These are phyloP conservation scores for Heptranchias perlo DNA, from an alignment of 2,113 vertebrate species.

Conservation along the genomic window DNA sequence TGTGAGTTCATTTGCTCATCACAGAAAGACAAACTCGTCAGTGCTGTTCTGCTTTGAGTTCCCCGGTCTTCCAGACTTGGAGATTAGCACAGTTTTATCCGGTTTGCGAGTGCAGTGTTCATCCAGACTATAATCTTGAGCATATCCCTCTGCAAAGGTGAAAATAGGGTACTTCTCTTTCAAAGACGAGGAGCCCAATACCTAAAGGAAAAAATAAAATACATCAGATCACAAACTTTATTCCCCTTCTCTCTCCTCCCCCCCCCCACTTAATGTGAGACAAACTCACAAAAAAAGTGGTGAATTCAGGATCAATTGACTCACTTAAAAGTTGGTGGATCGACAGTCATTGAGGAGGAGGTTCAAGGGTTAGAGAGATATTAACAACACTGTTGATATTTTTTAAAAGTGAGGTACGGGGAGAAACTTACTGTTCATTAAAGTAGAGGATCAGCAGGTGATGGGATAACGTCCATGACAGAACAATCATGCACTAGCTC, in stretches of 20 bases:
- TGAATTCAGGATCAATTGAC: neutral
- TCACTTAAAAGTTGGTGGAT: neutral
- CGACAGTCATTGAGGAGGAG: neutral
- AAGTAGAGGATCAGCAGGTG: neutral
- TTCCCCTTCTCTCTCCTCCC: neutral
- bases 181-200: slow-evolving; percentile 59
- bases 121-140: slow-evolving; percentile 73
- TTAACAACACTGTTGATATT: neutral
- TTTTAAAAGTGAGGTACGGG: neutral
- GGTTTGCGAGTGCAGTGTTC: slow-evolving; percentile 54
- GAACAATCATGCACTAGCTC: neutral
- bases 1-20: neutral
- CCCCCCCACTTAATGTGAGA: neutral
- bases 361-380: neutral
- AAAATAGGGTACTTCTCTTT: slow-evolving; percentile 83
- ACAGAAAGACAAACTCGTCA: slow-evolving; percentile 80
- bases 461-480: neutral
- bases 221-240: neutral
- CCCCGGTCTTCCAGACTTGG: slow-evolving; percentile 50
- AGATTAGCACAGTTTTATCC: slow-evolving; percentile 51
- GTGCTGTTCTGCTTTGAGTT: slow-evolving; percentile 59
- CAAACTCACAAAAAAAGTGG: neutral
- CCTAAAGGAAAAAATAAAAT: slow-evolving; percentile 49
- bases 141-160: slow-evolving; percentile 71
- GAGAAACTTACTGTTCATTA: neutral